A percentile compares a stretch with the other conserved stretches of the same genome.
phyloP scores from a whole-genome alignment of 2,888 invertebrate species.

The Pseudococcus jackbeardsleyi region DNA sequence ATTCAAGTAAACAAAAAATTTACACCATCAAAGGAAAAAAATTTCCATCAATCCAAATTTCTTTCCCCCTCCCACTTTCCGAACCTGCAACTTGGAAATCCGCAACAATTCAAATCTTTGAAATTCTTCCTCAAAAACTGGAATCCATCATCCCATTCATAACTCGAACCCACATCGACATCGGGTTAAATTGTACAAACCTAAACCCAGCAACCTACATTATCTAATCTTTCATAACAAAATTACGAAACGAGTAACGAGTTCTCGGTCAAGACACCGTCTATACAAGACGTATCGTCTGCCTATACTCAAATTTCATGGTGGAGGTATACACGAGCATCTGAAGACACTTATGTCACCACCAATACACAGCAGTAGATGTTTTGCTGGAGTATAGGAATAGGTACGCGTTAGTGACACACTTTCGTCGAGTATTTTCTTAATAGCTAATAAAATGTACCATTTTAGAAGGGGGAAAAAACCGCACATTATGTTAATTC shows the following conservation, averaged over 20 bases:
- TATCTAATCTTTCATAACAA: constrained; percentile 27
- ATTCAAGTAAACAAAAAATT: too few species aligned
- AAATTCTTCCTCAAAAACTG: background rate
- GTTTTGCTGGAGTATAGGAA: background rate
- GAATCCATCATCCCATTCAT: background rate
- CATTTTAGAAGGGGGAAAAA: constrained; percentile 15
- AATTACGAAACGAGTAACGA: constrained; percentile 48
- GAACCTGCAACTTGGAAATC: too few species aligned
- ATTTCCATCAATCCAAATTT: too few species aligned
- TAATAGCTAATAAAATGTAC: constrained; percentile 53
- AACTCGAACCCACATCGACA: background rate
- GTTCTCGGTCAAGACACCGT: constrained; percentile 40
- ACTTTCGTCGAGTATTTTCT: constrained; percentile 51
- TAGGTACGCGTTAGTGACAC: constrained; percentile 4
- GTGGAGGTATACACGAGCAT: background rate
- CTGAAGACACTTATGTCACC: constrained; percentile 49
- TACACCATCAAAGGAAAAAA: too few species aligned
- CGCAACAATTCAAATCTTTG: background rate
- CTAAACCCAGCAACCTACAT: constrained; percentile 34
- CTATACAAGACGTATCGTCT: constrained; percentile 29
- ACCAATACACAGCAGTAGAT: background rate
- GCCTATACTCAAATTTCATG: constrained; percentile 48
- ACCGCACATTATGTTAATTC: constrained; percentile 16
- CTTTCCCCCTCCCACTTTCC: too few species aligned
- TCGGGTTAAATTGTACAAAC: background rate